phyloP scores from a whole-genome alignment of 2,888 invertebrate species.

The Cryptophagus acutangulus region DNA sequence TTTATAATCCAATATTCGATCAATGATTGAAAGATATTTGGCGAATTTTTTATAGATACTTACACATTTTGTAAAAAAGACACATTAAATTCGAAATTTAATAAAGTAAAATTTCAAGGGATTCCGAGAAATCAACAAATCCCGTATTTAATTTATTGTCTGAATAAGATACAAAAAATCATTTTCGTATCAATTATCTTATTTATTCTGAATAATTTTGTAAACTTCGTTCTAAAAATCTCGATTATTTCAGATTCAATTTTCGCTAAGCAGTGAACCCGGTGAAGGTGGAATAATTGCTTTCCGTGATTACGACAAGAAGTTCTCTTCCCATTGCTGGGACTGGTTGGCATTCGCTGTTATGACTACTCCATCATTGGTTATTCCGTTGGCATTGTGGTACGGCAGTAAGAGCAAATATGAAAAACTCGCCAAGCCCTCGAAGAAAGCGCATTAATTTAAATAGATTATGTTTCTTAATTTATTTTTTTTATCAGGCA shows the following conservation, averaged over 20 bases:
- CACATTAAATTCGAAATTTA: no score
- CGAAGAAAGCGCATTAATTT: slow-evolving; percentile 54
- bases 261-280: slow-evolving; percentile 78
- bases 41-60: no score
- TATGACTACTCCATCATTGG: slow-evolving; percentile 92
- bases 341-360: slow-evolving; percentile 97
- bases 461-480: slow-evolving; percentile 7
- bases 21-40: no score
- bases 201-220: no score
- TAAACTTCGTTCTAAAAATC: no score
- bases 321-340: slow-evolving; percentile 93
- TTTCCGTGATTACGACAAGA: slow-evolving; percentile 88
- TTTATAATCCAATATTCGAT: no score
- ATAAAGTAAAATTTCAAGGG: no score
- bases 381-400: slow-evolving; percentile 92
- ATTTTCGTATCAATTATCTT: no score
- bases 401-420: slow-evolving; percentile 93
- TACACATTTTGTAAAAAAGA: no score
- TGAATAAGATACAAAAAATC: no score
- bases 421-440: slow-evolving; percentile 67
- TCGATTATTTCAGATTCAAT: slow-evolving; percentile 59
- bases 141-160: background rate
- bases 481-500: slow-evolving; percentile 15
- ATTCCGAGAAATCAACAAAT: background rate
- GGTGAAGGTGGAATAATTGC: slow-evolving; percentile 94